phyloP scores from a whole-genome alignment of 2,113 vertebrate genomes.

The Callocephalon fimbriatum region DNA sequence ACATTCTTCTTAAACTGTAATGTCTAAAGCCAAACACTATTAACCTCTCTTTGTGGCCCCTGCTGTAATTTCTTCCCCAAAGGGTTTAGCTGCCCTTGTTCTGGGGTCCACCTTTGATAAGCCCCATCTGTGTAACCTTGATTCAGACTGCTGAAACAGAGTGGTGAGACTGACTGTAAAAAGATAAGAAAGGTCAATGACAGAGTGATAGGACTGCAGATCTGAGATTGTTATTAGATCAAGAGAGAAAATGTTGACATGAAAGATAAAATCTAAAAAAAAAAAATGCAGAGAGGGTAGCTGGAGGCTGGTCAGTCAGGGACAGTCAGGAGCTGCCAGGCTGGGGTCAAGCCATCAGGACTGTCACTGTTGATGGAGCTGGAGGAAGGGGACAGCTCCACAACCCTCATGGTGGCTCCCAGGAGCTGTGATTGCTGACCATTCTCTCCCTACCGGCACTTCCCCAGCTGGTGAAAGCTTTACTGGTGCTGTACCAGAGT shows the following conservation, averaged over 20 bases:
- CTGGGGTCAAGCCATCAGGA: rapidly evolving
- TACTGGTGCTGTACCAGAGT: not conserved
- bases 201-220: not conserved
- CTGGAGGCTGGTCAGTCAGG: not conserved
- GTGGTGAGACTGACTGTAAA: not conserved
- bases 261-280: not conserved
- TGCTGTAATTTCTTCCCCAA: not conserved
- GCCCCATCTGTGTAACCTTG: not conserved
- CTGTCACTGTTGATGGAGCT: not conserved
- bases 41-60: not conserved
- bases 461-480: not conserved
- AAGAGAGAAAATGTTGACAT: not conserved
- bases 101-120: not conserved
- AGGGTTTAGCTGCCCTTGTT: not conserved
- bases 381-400: not conserved
- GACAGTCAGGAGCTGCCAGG: not conserved
- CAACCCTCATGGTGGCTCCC: rapidly evolving
- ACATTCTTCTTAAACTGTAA: not conserved
- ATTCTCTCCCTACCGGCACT: rapidly evolving
- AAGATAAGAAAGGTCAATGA: not conserved
- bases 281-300: not conserved
- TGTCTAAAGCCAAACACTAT: not conserved
- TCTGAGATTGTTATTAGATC: not conserved
- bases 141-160: not conserved
- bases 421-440: rapidly evolving